A percentile compares a stretch with the other conserved stretches of the same genome.
Conservation (phyloP, 1,140 invertebrate genomes). For the Bombus waltoni region DNA sequence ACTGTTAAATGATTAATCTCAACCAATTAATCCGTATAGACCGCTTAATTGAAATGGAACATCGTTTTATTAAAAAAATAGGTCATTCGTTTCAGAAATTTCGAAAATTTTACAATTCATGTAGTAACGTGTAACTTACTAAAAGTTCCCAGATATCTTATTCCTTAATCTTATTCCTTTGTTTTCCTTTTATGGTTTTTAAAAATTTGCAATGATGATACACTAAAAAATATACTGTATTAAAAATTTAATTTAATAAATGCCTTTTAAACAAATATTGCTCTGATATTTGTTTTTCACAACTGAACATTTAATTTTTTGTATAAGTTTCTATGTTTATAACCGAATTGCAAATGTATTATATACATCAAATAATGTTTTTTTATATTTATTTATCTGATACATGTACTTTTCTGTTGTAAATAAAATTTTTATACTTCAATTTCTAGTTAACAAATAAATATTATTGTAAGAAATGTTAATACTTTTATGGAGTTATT, state of each 20-base stretch:
- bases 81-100: neutral
- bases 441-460: neutral
- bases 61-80: neutral
- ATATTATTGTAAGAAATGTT: neutral
- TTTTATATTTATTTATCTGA: neutral
- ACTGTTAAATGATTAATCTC: neutral
- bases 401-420: neutral
- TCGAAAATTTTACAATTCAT: conserved; percentile 9
- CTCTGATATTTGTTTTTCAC: too few species aligned
- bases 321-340: neutral
- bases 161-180: neutral
- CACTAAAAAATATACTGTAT: neutral
- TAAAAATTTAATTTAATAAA: too few species aligned
- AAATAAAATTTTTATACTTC: neutral
- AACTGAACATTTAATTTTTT: neutral
- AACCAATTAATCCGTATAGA: neutral
- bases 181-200: conserved; percentile 28
- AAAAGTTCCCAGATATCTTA: conserved; percentile 48
- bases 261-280: neutral
- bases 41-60: neutral
- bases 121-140: conserved; percentile 26
- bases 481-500: neutral
- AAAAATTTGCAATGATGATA: neutral
- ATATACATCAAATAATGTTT: neutral
- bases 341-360: neutral